A percentile compares a stretch with the other conserved stretches of the same genome.
phyloP scores from a whole-genome alignment of 2,113 vertebrate genomes.

The Labrus mixtus region DNA sequence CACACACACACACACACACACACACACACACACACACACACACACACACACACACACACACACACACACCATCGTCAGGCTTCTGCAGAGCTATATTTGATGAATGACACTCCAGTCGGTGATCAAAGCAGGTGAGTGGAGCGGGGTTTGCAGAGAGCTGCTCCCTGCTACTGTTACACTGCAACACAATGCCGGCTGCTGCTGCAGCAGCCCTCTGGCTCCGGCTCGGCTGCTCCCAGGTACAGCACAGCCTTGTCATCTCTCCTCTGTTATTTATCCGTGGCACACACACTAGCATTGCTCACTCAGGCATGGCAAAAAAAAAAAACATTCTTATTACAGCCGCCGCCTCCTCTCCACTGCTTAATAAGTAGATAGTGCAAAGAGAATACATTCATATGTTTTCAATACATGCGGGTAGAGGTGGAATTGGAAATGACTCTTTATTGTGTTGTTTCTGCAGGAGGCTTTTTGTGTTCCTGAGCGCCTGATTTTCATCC shows the following conservation, averaged over 20 bases:
- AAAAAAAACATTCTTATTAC: slow-evolving; percentile 35
- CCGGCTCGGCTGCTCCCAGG: slow-evolving; percentile 47
- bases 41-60: neutral
- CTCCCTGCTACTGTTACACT: slow-evolving; percentile 55
- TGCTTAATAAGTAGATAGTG: slow-evolving; percentile 49
- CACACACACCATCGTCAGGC: slow-evolving; percentile 37
- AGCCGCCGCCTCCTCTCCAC: slow-evolving; percentile 16
- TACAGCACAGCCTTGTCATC: slow-evolving; percentile 53
- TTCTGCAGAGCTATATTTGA: slow-evolving; percentile 72
- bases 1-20: neutral
- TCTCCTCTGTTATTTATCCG: slow-evolving; percentile 58
- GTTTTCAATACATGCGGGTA: slow-evolving; percentile 54
- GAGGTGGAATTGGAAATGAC: slow-evolving; percentile 53
- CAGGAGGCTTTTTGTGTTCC: slow-evolving; percentile 48
- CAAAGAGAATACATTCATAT: slow-evolving; percentile 58
- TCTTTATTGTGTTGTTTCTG: slow-evolving; percentile 63
- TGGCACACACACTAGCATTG: slow-evolving; percentile 20
- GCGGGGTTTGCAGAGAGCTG: slow-evolving; percentile 49
- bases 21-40: neutral
- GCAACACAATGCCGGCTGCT: slow-evolving; percentile 49
- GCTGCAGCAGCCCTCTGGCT: slow-evolving; percentile 56
- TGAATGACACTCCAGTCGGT: slow-evolving; percentile 76
- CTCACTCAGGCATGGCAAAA: slow-evolving; percentile 33
- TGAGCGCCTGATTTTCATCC: slow-evolving; percentile 56
- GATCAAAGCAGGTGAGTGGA: slow-evolving; percentile 80